Base-by-base conservation (phyloP, 35 echinoderm and acorn worm species). In the Patiria miniata region DNA sequence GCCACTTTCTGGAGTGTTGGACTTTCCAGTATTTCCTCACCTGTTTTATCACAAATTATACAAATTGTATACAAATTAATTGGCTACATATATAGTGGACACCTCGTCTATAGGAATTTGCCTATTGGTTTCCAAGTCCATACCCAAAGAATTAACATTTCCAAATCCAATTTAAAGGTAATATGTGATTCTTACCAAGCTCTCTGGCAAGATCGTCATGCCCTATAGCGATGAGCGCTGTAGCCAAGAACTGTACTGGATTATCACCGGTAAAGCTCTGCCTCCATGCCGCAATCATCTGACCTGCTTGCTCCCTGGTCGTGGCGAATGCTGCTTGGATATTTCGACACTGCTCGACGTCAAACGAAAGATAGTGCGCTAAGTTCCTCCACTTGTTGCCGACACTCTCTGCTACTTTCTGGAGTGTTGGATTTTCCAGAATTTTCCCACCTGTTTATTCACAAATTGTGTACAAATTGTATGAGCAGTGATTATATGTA, bases 241-340 rank as follows among this genome's bases (percentile, higher is more conserved):
- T 73, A 14, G 29, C 21, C 65, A 73, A 16, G 65, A 14, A 32
- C 65, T 73, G 19, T 30, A 73, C 7, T 1, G 65, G 65, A 9
- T 73, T 73, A 73, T 26, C 65, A 10, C 65, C 65, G 29, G 23
- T 73, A 23, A 73, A 73, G 26, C 29, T 73, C 2, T 2, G 2
- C 65, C 65, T 73, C 65, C 65, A 73, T 18, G 21, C 29, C 7
- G 65, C 65, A 18, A 73, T 12, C 65, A 73, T 73, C 65, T 73
- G 65, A 73, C 29, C 23, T 9, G 65, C 65, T 1, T 23, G 65
- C 26, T 73, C 65, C 7, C 26, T 16, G 3, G 17, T 1, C 2
- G 7, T 36, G 10, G 65, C 10, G 65, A 73, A 73, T 26, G 26
- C 15, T 73, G 8, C 29, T 7, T 23, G 2, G 34, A 73, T 73